Evolutionary conservation across 2,888 invertebrate genomes (phyloP).

Genomic region (Megastigmus dorsalis): DNA sequence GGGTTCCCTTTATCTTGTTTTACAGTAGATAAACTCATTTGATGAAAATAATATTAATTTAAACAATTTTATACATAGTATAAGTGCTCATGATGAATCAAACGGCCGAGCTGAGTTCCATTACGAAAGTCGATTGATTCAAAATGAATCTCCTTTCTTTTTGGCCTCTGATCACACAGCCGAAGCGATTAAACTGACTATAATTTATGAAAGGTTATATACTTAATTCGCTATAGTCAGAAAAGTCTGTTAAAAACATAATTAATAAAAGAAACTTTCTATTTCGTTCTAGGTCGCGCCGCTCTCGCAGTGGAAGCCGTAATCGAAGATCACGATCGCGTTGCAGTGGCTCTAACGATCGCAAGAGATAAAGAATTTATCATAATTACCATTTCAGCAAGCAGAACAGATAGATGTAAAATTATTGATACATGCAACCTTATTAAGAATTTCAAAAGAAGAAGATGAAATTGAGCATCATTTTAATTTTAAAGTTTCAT

Average conservation of each 20-base stretch:
- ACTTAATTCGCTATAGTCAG: not conserved
- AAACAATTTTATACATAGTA: not conserved
- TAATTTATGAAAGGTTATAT: not conserved
- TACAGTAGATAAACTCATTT: no score
- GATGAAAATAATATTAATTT: not conserved
- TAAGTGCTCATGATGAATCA: slow-evolving; percentile 50
- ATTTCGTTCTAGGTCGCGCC: slow-evolving; percentile 65
- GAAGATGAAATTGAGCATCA: not conserved
- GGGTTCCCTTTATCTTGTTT: no score
- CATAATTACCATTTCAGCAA: not conserved
- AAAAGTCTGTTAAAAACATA: not conserved
- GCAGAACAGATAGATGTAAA: slow-evolving; percentile 11
- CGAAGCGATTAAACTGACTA: slow-evolving; percentile 57
- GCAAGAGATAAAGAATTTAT: slow-evolving; percentile 67
- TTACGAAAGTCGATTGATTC: slow-evolving; percentile 53
- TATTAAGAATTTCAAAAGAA: not conserved
- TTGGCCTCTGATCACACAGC: slow-evolving; percentile 51
- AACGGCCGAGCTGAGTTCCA: slow-evolving; percentile 55
- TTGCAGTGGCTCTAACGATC: slow-evolving; percentile 72
- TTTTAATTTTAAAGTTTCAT: not conserved
- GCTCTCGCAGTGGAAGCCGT: slow-evolving; percentile 71
- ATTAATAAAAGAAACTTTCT: not conserved
- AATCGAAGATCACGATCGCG: slow-evolving; percentile 71
- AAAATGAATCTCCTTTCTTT: slow-evolving; percentile 44
- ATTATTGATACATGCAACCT: not conserved